phyloP scores from a whole-genome alignment of 2,888 invertebrate species.

The Muschampia plurimacula region DNA sequence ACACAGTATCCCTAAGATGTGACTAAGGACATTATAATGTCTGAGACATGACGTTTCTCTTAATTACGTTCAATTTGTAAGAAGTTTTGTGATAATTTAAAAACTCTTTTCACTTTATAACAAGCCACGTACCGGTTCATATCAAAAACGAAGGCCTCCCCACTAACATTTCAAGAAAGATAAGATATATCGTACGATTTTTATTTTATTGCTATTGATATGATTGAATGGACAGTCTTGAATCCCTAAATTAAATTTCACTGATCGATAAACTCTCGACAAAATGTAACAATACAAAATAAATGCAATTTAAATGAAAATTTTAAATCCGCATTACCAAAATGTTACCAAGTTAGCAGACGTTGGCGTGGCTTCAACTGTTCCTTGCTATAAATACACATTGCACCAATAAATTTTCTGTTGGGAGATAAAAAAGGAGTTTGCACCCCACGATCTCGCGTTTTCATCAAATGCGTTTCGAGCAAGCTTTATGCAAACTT shows the following conservation, averaged over 20 bases:
- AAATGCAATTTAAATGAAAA: conserved; percentile 51
- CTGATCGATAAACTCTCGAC: conserved; percentile 51
- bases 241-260: conserved; percentile 44
- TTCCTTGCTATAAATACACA: conserved; percentile 62
- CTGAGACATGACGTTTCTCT: too few species aligned
- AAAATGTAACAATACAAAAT: conserved; percentile 48
- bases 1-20: too few species aligned
- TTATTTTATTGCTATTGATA: conserved; percentile 38
- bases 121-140: not conserved
- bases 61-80: not conserved
- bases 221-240: conserved; percentile 23
- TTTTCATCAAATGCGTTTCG: conserved; percentile 68
- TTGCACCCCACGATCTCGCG: conserved; percentile 54
- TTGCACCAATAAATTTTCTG: conserved; percentile 64
- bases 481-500: conserved; percentile 69
- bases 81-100: not conserved
- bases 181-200: conserved; percentile 38
- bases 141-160: not conserved
- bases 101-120: not conserved
- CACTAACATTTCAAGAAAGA: conserved; percentile 31
- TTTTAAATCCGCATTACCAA: conserved; percentile 54
- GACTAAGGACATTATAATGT: too few species aligned
- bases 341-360: conserved; percentile 62
- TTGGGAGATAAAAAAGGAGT: conserved; percentile 55
- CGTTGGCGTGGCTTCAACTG: conserved; percentile 59